Base-by-base conservation (phyloP, 2,797 vertebrate genomes). In the Pipistrellus pygmaeus region DNA sequence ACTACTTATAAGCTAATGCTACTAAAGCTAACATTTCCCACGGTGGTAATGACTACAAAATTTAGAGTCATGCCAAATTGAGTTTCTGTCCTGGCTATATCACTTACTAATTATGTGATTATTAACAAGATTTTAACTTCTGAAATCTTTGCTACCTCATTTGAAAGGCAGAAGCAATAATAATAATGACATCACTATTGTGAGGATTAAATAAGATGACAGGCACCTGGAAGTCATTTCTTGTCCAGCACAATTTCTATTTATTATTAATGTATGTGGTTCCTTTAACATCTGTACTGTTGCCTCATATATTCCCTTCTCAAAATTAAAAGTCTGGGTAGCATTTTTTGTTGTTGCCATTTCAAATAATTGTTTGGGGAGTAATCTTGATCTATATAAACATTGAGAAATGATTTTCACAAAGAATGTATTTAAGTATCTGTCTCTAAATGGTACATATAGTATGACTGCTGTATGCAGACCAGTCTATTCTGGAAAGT, bases 91-190 rank as follows among this genome's bases (percentile, higher is more conserved):
- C 25, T 57, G 41, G 5, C 30, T 62, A 12, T 92, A 20, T 57
- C 30, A 88, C 23, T 85, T 82, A 76, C 5, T 81, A 77, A 81
- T 71, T 80, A 5, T 84, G 30, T 77, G 30, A 93, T 81, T 86
- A 60, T 76, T 77, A 66, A 32, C 23, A 93, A 66, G 9, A 38
- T 41, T 85, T 91, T 57, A 57, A 89, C 17, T 76, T 66, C 9
- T 91, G 0, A 18, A 71, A 27, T 32, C 7, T 7, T 92, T 57
- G 48, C 5, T 84, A 86, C 14, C 10, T 71, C 44, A 51, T 62
- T 88, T 73, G 87, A 53, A 92, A 71, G 60, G 10, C 32, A 78
- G 38, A 75, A 12, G 6, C 21, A 89, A 62, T 46, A 46, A 89
- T 71, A 81, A 76, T 76, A 57, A 18, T 12, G 41, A 60, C 30